These are phyloP conservation scores for Habropoda laboriosa DNA, from an alignment of 1,140 invertebrate genomes.

Conservation along the genomic window DNA sequence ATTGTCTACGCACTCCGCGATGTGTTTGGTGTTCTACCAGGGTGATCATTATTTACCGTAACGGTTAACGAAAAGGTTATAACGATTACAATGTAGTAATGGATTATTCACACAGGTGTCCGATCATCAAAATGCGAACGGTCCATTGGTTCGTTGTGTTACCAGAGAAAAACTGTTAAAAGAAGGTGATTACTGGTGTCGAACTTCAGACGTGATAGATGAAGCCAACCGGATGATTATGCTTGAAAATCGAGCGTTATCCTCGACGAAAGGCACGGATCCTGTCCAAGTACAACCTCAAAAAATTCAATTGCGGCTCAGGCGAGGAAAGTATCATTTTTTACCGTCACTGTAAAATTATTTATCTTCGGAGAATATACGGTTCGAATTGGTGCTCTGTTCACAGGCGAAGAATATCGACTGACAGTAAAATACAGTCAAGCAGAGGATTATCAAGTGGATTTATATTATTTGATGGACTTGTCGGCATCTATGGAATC, in stretches of 20 bases:
- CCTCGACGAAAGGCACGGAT: constrained; percentile 51
- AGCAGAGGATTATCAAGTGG: constrained; percentile 92
- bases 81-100: neutral
- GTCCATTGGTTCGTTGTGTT: constrained; percentile 61
- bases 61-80: neutral
- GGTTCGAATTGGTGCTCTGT: neutral
- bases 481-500: constrained; percentile 90
- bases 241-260: constrained; percentile 58
- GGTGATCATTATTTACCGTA: constrained; percentile 60
- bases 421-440: constrained; percentile 80
- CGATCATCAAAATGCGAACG: constrained; percentile 13
- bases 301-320: constrained; percentile 58
- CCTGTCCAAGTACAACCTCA: constrained; percentile 72
- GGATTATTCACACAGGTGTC: constrained; percentile 31
- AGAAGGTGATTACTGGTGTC: constrained; percentile 66
- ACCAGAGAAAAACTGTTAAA: constrained; percentile 52
- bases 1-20: constrained; percentile 65
- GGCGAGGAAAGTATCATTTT: constrained; percentile 59
- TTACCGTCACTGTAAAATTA: neutral
- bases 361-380: neutral
- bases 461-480: constrained; percentile 95
- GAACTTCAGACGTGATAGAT: constrained; percentile 43
- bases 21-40: constrained; percentile 72
- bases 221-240: constrained; percentile 32
- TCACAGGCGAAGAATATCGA: constrained; percentile 65